Evolutionary conservation across 2,797 vertebrate species (phyloP), one percentile per base, ranked within the genome.

Genomic region (Leucoraja ocellata): DNA sequence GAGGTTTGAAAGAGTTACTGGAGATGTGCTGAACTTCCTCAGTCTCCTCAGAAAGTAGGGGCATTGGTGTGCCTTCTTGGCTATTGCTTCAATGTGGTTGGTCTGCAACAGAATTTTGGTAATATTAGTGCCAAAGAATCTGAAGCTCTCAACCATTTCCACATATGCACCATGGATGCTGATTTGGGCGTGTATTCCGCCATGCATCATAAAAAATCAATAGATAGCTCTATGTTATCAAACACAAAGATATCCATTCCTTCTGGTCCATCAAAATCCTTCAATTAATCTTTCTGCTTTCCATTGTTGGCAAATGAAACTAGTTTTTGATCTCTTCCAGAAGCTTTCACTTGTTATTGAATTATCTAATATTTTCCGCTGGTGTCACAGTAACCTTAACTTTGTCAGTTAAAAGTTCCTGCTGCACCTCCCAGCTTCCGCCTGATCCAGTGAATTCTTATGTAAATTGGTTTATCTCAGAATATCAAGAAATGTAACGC

Each of bases 301-400:
- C 46, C 74, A 76, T 76, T 76, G 25, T 84, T 84, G 81, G 81
- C 46, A 84, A 84, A 84, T 84, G 25, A 11, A 61, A n/a, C 81
- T 58, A 10, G 9, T 16, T 14, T 84, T 84, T 61, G 54, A 84
- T 23, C 54, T 84, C 61, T 84, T 61, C 3, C 25, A 58, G n/a
- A 84, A 14, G 81, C 81, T 28, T 83, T 83, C 81, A 61, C 21
- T 39, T 54, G 39, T 46, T 81, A 36, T 58, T 46, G 25, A 21
- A 21, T 28, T 83, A 80, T 61, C 4, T 3, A 11, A 61, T 11
- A 63, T 61, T 61, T 25, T n/a, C 54, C 28, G 1, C 58, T 61
- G 28, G 28, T 63, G 81, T n/a, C 25, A 1, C 54, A 8, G 58
- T 25, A 25, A 21, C 21, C 9, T 74, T 74, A 74, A 74, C 4